Evolutionary conservation across 2,797 vertebrate species (phyloP).

Genomic region (Acipenser oxyrinchus): DNA sequence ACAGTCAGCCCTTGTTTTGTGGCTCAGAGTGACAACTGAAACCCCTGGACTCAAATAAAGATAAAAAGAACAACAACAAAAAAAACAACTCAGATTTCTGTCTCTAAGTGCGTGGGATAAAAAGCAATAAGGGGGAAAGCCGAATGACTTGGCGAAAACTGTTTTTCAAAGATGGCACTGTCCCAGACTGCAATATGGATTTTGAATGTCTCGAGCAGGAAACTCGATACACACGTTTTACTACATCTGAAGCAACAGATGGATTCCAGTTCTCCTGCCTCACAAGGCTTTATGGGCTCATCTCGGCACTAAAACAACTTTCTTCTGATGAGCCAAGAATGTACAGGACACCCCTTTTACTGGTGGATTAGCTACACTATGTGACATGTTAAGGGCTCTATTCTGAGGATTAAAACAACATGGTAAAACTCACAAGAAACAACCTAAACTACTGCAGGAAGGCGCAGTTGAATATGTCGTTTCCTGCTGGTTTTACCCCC

Average conservation of each 20-base stretch:
- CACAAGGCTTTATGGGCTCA: not conserved
- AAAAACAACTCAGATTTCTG: not conserved
- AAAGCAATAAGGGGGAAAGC: not conserved
- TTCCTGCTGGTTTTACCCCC: too few relatives aligned
- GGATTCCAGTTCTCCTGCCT: not conserved
- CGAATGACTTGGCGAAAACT: not conserved
- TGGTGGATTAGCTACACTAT: too few relatives aligned
- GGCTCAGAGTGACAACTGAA: too few relatives aligned
- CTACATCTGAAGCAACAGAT: slow-evolving; percentile 11
- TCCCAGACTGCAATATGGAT: slow-evolving; percentile 34
- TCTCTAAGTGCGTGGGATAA: not conserved
- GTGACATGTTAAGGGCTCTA: too few relatives aligned
- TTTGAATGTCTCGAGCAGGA: slow-evolving; percentile 22
- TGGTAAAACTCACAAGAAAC: too few relatives aligned
- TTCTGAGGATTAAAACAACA: too few relatives aligned
- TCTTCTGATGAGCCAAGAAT: not conserved
- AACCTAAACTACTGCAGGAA: too few relatives aligned
- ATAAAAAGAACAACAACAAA: too few relatives aligned
- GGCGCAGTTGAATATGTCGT: too few relatives aligned
- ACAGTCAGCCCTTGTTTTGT: too few relatives aligned
- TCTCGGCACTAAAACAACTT: not conserved
- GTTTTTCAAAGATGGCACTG: not conserved
- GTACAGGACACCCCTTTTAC: not conserved
- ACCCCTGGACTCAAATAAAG: too few relatives aligned
- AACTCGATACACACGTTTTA: slow-evolving; percentile 20